Evolutionary conservation across 2,113 vertebrate species (phyloP), one percentile per base, ranked within the genome.

Genomic region (Onychostoma macrolepis): DNA sequence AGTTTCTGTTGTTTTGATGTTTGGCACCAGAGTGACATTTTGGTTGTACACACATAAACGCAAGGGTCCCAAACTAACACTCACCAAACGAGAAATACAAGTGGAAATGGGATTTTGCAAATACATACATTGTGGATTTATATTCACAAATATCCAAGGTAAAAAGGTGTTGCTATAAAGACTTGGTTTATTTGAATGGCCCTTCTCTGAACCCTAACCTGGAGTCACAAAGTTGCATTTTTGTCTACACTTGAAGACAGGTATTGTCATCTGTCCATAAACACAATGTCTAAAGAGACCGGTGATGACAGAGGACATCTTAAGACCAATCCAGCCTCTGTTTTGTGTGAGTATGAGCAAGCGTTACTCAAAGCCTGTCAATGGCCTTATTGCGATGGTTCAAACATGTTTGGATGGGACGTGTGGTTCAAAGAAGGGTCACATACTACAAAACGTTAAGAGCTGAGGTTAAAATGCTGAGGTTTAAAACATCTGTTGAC

Each of bases 181-280:
- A 58, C 56, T 9, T 24, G 36, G 17, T 33, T 65, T 43, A 30
- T 80, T 80, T 50, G 74, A 82, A 85, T 85, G 88, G 33, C 88
- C 58, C 12, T 82, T 85, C 15, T 50, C 53, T 89, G 71, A 87
- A 80, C 88, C 72, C 72, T 63, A 83, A 26, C 78, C 61, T 78
- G 58, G 77, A 85, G 83, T 85, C 86, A 71, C 56, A 81, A 72
- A 30, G 63, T 76, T 28, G 78, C 69, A 58, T 71, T 81, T 43
- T 50, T 85, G 84, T 56, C 86, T 89, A 71, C 36, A 85, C 38
- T n/a, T 72, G 58, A 87, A 12, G 69, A 87, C 77, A 87, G 72
- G 83, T 50, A 53, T 83, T 87, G 86, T 89, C 88, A 89, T 82
- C 86, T 87, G 83, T 87, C 71, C 53, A 83, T 87, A 89, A 85